Evolutionary conservation across 1,140 invertebrate species (phyloP).

Genomic region (Euura saliciscinereae): DNA sequence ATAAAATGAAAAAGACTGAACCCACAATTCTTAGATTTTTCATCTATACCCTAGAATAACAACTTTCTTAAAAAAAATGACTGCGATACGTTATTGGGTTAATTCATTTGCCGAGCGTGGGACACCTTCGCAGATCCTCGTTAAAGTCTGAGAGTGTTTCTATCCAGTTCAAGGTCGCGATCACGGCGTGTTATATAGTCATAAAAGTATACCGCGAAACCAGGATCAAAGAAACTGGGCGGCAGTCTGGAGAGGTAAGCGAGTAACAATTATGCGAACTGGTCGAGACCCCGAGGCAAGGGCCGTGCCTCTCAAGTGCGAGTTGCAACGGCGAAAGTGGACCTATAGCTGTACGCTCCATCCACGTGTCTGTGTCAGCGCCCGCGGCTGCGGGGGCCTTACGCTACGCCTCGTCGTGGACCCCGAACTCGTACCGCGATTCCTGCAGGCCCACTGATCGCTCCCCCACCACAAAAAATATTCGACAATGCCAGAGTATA

Average conservation of each 20-base stretch:
- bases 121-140: not conserved
- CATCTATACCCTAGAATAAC: too few species aligned
- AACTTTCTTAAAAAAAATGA: too few species aligned
- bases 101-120: too few species aligned
- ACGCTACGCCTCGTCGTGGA: not conserved
- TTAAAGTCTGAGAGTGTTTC: not conserved
- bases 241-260: not conserved
- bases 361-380: not conserved
- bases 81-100: too few species aligned
- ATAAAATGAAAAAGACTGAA: too few species aligned
- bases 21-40: too few species aligned
- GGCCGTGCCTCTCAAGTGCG: not conserved
- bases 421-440: not conserved
- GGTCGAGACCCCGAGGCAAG: not conserved
- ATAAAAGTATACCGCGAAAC: not conserved
- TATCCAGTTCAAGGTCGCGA: not conserved
- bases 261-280: not conserved
- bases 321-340: not conserved
- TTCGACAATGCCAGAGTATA: conserved; percentile 1
- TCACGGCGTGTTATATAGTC: too few species aligned
- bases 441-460: not conserved
- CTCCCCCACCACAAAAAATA: not conserved
- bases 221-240: not conserved
- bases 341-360: not conserved
- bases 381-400: not conserved